These are phyloP conservation scores for Otis tarda DNA, from an alignment of 2,113 vertebrate species.

Conservation along the genomic window DNA sequence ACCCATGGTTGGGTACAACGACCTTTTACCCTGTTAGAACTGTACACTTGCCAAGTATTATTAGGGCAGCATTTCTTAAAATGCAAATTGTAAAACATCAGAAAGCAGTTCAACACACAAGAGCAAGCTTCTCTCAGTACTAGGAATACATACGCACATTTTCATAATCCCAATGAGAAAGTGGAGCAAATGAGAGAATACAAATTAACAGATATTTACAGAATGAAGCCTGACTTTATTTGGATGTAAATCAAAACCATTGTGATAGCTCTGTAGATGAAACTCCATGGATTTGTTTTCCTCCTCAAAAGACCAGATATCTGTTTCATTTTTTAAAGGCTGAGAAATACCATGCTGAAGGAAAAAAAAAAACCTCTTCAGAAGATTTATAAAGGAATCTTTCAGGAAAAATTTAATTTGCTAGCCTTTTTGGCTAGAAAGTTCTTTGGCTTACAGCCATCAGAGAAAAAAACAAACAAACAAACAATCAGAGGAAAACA, in stretches of 20 bases:
- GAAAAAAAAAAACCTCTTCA: background rate
- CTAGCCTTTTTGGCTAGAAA: background rate
- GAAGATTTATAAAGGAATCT: background rate
- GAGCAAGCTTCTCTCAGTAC: background rate
- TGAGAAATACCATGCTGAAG: background rate
- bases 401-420: background rate
- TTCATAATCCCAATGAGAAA: background rate
- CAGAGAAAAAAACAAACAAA: background rate
- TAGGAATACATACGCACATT: background rate
- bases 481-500: background rate
- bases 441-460: background rate
- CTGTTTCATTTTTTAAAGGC: background rate
- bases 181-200: background rate
- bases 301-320: background rate
- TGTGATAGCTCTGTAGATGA: background rate
- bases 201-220: background rate
- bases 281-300: background rate
- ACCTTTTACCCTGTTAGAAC: background rate
- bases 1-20: background rate
- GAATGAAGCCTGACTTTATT: background rate
- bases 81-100: background rate
- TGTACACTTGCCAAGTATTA: background rate
- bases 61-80: background rate
- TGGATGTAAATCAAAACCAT: background rate
- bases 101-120: background rate